Evolutionary conservation across 1,140 invertebrate genomes (phyloP).

Genomic region (Drosophila suzukii): DNA sequence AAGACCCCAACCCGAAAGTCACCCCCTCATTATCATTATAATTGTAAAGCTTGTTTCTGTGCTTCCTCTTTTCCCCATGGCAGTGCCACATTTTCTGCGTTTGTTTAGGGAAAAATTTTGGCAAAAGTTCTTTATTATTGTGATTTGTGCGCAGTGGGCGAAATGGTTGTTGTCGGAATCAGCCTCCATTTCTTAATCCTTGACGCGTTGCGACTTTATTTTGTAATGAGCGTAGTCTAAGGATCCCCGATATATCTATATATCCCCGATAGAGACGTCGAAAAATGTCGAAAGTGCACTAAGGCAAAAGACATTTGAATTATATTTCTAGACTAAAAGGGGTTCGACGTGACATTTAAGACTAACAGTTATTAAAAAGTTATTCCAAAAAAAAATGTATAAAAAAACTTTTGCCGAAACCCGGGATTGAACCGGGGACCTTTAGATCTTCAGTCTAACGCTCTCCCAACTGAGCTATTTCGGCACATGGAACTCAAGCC

Average conservation of each 20-base stretch:
- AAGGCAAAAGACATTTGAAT: constrained; percentile 46
- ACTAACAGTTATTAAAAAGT: constrained; percentile 9
- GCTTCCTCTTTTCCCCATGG: constrained; percentile 18
- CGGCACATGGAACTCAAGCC: not conserved
- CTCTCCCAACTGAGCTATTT: constrained; percentile 91
- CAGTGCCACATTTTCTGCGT: constrained; percentile 49
- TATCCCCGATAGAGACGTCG: constrained; percentile 41
- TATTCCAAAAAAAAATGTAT: not conserved
- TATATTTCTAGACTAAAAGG: constrained; percentile 40
- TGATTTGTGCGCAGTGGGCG: constrained; percentile 52
- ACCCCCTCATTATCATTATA: constrained; percentile 78
- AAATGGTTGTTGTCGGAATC: constrained; percentile 47
- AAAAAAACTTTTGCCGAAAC: constrained; percentile 86
- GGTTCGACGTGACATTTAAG: constrained; percentile 2
- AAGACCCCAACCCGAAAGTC: constrained; percentile 19
- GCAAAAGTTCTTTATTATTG: constrained; percentile 47
- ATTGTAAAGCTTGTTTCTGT: constrained; percentile 79
- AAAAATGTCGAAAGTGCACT: constrained; percentile 53
- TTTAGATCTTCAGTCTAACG: constrained; percentile 93
- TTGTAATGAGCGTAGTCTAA: constrained; percentile 68
- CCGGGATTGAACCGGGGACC: constrained; percentile 91
- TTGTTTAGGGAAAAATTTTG: constrained; percentile 69
- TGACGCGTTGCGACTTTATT: constrained; percentile 52
- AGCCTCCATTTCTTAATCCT: constrained; percentile 27
- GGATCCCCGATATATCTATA: no score